Evolutionary conservation across 1,140 invertebrate species (phyloP), one percentile per base, ranked within the genome.

Genomic region (Ips nitidus): DNA sequence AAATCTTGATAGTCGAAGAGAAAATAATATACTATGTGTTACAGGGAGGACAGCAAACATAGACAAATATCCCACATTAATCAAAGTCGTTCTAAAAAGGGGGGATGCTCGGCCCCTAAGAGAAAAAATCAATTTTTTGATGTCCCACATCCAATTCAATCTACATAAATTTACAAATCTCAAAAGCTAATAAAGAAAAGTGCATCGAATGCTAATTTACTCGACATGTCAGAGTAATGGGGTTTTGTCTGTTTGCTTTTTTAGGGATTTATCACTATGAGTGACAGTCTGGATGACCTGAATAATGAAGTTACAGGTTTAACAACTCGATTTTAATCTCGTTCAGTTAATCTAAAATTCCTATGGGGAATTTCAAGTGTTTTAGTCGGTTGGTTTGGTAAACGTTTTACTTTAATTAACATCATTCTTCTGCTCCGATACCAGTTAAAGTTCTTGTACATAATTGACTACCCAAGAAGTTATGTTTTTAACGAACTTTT

Each of bases 131-230:
- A 42, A 38, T 42, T 60, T 45, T 63, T 63, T 50, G 61, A 41
- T 43, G 41, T 42, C 58, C 58, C 58, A 45, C 42, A 60, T 60
- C 61, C 61, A 63, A 63, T 63, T 63, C 50, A 63, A 63, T 63
- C 61, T 63, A 63, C 61, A 63, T 63, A 63, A 63, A 63, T 63
- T 63, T 63, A 40, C 36, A 52, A 63, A 52, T 52, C 61, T 41
- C 57, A 4, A 52, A 60, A 52, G 39, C 37, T 52, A 63, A 63
- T 63, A 63, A 52, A 63, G 61, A 52, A 60, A 63, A 63, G 57
- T 59, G 57, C 40, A 59, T 59, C 38, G 39, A 41, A 59, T 59
- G 40, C 8, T 42, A 42, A 59, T 41, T 3, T 59, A 41, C 22
- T 22, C 41, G 41, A 42, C 57, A 22, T 59, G 22, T 22, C 42